A percentile compares a stretch with the other conserved stretches of the same genome.
Conservation (phyloP, 2,797 vertebrate genomes). For the Rhinogobio ventralis region DNA sequence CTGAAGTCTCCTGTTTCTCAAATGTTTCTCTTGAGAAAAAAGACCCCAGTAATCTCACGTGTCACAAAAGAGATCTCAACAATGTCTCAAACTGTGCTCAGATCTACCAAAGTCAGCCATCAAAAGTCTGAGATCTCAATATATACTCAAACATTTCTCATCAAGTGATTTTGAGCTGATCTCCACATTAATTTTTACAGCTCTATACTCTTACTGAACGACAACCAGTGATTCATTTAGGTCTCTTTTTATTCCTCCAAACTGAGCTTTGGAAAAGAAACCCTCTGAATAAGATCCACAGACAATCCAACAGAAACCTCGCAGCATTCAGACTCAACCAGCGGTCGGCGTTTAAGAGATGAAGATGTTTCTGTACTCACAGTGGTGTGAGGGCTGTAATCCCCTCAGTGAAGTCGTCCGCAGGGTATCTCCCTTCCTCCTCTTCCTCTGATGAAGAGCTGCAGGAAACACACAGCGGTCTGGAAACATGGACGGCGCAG, state of each 20-base stretch:
- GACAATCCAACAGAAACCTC: neutral
- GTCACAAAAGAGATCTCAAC: neutral
- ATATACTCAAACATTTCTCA: neutral
- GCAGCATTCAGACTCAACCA: neutral
- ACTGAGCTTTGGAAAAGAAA: neutral
- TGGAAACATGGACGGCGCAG: neutral
- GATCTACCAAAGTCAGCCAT: too few relatives aligned
- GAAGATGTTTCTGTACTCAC: constrained; percentile 29
- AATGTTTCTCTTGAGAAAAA: neutral
- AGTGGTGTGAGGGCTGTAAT: neutral
- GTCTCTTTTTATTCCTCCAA: neutral
- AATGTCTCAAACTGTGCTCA: neutral
- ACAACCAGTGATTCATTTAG: neutral
- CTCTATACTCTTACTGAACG: neutral
- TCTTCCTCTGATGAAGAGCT: constrained; percentile 46
- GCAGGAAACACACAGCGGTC: neutral
- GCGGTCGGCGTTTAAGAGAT: neutral
- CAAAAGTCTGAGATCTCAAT: too few relatives aligned
- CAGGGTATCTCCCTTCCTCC: constrained; percentile 24
- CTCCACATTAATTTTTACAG: neutral
- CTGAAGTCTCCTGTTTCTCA: neutral
- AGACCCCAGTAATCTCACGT: neutral
- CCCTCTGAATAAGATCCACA: neutral
- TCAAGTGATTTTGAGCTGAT: neutral
- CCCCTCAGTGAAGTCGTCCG: constrained; percentile 19